These are phyloP conservation scores for Chrysogorgia sp. DNA, from an alignment of 92 coral and sea anemone genomes.

Conservation along the genomic window DNA sequence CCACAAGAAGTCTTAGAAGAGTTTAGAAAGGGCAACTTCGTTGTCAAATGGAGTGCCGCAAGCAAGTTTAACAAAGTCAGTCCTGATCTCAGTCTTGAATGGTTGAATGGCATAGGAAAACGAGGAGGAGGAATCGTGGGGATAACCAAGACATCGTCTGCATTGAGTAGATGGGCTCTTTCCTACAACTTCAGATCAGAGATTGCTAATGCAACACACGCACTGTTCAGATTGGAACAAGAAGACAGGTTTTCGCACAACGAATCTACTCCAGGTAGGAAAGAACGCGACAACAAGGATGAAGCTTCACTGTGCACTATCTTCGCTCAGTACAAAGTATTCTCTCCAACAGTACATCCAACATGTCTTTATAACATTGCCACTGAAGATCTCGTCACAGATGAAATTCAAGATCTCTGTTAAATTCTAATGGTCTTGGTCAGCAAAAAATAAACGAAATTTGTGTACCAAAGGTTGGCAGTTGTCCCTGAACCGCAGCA, in stretches of 20 bases:
- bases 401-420: slow-evolving; percentile 60
- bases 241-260: slow-evolving; percentile 63
- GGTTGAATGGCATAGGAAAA: slow-evolving; percentile 69
- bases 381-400: slow-evolving; percentile 69
- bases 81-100: slow-evolving; percentile 61
- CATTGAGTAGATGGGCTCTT: slow-evolving; percentile 57
- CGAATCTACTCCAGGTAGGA: slow-evolving; percentile 64
- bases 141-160: slow-evolving; percentile 53
- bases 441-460: slow-evolving; percentile 61
- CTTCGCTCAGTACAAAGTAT: slow-evolving; percentile 55
- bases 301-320: slow-evolving; percentile 52
- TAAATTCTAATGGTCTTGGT: slow-evolving; percentile 57
- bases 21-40: slow-evolving; percentile 57
- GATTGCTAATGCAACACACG: slow-evolving; percentile 59
- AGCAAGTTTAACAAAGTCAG: slow-evolving; percentile 57
- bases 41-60: slow-evolving; percentile 50
- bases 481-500: too few species aligned
- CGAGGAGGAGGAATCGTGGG: slow-evolving; percentile 48
- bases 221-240: slow-evolving; percentile 64
- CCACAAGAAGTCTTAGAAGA: slow-evolving; percentile 53
- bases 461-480: slow-evolving; percentile 61
- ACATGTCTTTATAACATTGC: slow-evolving; percentile 69
- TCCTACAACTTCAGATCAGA: slow-evolving; percentile 59
- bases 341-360: slow-evolving; percentile 61
- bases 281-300: slow-evolving; percentile 58